phyloP scores from a whole-genome alignment of 1,140 invertebrate genomes.

The Eupristina koningsbergeri region DNA sequence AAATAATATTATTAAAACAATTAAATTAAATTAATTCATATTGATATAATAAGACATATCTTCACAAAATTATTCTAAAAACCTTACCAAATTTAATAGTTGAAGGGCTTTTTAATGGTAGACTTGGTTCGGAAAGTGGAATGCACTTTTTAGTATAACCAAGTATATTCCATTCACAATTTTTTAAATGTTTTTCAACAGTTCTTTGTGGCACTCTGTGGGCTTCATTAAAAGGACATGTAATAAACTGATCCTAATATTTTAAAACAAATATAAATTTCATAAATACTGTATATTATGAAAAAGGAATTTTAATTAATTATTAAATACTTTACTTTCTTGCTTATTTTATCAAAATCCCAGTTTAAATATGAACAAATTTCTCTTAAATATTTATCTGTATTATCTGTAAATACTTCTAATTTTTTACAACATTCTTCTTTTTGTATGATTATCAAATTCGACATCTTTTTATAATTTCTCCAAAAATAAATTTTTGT shows the following conservation, averaged over 20 bases:
- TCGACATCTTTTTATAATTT: neutral
- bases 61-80: neutral
- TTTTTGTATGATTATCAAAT: constrained; percentile 28
- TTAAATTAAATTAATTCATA: neutral
- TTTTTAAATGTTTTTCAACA: constrained; percentile 68
- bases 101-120: constrained; percentile 53
- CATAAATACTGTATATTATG: neutral
- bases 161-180: constrained; percentile 72
- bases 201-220: constrained; percentile 68
- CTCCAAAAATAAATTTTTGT: neutral
- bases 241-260: constrained; percentile 56
- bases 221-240: constrained; percentile 70
- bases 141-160: constrained; percentile 70
- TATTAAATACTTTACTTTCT: constrained; percentile 53
- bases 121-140: constrained; percentile 68
- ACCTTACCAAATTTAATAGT: constrained; percentile 66
- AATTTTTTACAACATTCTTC: constrained; percentile 51
- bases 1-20: too few species aligned
- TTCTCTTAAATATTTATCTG: constrained; percentile 52
- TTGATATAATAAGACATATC: neutral
- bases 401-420: constrained; percentile 49
- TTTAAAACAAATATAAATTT: constrained; percentile 12
- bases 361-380: constrained; percentile 53
- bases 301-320: neutral
- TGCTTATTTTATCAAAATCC: constrained; percentile 53